A percentile compares a stretch with the other conserved stretches of the same genome.
phyloP scores from a whole-genome alignment of 2,888 invertebrate species.

The Drosophila siamana region DNA sequence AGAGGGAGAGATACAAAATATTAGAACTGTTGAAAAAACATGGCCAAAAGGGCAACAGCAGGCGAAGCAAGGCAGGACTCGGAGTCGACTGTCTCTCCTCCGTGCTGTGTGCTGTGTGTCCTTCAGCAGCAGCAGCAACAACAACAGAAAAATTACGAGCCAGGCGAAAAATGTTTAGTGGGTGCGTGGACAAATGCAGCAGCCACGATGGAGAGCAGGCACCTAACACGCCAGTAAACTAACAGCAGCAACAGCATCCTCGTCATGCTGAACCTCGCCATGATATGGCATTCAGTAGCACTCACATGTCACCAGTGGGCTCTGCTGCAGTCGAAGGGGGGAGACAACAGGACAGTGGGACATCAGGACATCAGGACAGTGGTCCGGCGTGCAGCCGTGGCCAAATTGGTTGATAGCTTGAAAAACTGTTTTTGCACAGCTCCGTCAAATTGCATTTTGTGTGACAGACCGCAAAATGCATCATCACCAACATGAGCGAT shows the following conservation, averaged over 20 bases:
- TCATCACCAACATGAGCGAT: slow-evolving; percentile 85
- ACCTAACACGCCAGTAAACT: slow-evolving; percentile 28
- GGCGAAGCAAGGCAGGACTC: slow-evolving; percentile 21
- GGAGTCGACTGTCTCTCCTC: slow-evolving; percentile 34
- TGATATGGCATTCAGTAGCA: slow-evolving; percentile 74
- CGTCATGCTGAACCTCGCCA: slow-evolving; percentile 57
- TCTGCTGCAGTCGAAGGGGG: slow-evolving; percentile 5
- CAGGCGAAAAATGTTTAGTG: slow-evolving; percentile 61
- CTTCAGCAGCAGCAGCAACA: slow-evolving; percentile 21
- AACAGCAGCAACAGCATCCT: slow-evolving; percentile 35
- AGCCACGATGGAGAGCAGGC: slow-evolving; percentile 24
- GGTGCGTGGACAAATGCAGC: slow-evolving; percentile 65
- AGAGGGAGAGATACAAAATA: slow-evolving; percentile 58
- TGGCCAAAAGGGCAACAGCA: slow-evolving; percentile 60
- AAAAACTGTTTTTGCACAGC: slow-evolving; percentile 81
- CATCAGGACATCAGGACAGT: slow-evolving; percentile 25
- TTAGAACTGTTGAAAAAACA: slow-evolving; percentile 61
- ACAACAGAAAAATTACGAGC: slow-evolving; percentile 30
- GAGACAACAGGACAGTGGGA: slow-evolving; percentile 21
- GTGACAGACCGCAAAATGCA: slow-evolving; percentile 86
- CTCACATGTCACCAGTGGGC: slow-evolving; percentile 58
- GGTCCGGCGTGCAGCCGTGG: slow-evolving; percentile 75
- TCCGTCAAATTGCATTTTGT: slow-evolving; percentile 84
- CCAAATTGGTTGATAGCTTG: slow-evolving; percentile 84
- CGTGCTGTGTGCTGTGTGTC: slow-evolving; percentile 14